Evolutionary conservation across 2,888 invertebrate genomes (phyloP).

Genomic region (Oscheius onirici): DNA sequence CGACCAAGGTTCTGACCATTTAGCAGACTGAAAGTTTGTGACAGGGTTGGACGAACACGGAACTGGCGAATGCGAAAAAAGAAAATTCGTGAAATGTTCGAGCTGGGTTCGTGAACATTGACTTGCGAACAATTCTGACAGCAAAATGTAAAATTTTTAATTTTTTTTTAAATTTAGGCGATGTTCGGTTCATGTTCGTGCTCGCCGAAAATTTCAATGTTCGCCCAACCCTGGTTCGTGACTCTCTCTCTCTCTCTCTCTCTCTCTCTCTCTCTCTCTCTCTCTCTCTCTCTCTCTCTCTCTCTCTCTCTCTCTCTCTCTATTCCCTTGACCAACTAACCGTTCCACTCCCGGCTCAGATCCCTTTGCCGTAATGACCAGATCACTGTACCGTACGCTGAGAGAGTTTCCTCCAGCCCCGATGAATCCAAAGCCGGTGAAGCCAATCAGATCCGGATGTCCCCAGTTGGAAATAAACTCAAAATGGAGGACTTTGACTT

Average conservation of each 20-base stretch:
- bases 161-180: no score
- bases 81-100: no score
- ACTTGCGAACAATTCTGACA: no score
- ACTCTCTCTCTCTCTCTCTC: no score
- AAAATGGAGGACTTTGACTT: constrained; percentile 66
- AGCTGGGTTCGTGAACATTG: no score
- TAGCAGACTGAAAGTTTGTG: constrained; percentile 75
- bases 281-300: background rate
- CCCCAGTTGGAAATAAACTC: constrained; percentile 75
- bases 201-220: no score
- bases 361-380: constrained; percentile 2
- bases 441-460: constrained; percentile 73
- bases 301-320: background rate
- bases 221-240: no score
- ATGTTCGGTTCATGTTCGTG: no score
- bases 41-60: background rate
- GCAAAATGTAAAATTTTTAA: no score
- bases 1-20: constrained; percentile 81
- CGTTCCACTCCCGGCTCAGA: background rate
- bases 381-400: background rate
- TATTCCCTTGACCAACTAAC: background rate
- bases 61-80: background rate
- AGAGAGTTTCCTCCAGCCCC: constrained; percentile 25
- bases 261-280: no score
- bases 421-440: constrained; percentile 74